Base-by-base conservation (phyloP, 2,888 invertebrate species). In the Dione vanillae region DNA sequence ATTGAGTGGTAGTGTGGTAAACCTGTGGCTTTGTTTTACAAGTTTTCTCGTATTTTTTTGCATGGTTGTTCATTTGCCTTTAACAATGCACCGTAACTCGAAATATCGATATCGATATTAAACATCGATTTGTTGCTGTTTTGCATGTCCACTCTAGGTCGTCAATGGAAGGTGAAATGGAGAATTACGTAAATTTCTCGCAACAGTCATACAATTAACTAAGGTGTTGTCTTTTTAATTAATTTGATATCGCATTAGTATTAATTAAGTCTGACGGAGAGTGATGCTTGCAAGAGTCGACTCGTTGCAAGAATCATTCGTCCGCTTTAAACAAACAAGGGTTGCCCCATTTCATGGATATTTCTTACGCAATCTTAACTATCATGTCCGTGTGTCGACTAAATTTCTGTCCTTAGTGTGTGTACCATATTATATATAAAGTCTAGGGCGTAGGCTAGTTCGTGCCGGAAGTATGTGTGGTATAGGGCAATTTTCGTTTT, bases 311-410 rank as follows among this genome's bases (percentile, higher is more conserved):
- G 83, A 81, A 84, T 79, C 85, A 84, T 82, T 85, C 82, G 74
- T 80, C 84, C 79, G 76, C 78, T 85, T 84, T 87, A 88, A 67
- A 77, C 69, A 92, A 93, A 92, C 93, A 92, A 93, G 93, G 93
- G 93, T 93, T 93, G 93, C 93, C 93, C 93, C 93, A 93, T 93
- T 85, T 93, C 93, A 93, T 93, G 90, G 90, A 92, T 91, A 90
- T 91, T 89, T 90, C 91, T 88, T 84, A 85, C 79, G 84, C 85
- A 85, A 85, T 89, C 88, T 92, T 89, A 90, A 92, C 90, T 92
- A 88, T 92, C 90, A 88, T 89, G 92, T 92, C 90, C 92, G 91
- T 89, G 92, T 92, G 85, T 88, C 87, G 83, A 90, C 87, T 89
- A 84, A 90, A 91, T 87, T 89, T 90, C 86, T 84, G 85, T 88